Percentiles rank a stretch among this genome's conserved stretches.
Conservation (phyloP, 1,140 invertebrate species). For the Wasmannia auropunctata region DNA sequence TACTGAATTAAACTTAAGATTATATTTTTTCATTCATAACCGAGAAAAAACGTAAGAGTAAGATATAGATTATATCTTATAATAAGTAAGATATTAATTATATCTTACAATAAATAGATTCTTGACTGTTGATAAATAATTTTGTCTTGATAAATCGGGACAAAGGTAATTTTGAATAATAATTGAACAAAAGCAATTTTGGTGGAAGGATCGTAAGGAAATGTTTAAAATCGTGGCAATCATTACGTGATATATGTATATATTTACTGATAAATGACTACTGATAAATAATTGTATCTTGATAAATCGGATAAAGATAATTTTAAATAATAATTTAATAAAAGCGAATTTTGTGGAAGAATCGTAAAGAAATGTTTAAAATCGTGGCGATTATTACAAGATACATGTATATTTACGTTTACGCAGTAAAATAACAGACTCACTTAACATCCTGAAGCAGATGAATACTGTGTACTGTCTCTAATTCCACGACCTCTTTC, state of each 20-base stretch:
- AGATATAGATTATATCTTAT: neutral
- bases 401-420: neutral
- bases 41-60: neutral
- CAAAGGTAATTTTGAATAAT: neutral
- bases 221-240: neutral
- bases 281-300: neutral
- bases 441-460: constrained; percentile 87
- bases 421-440: constrained; percentile 75
- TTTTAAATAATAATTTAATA: neutral
- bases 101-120: neutral
- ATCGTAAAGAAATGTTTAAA: neutral
- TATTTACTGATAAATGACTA: too few relatives aligned
- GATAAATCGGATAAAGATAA: neutral
- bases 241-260: neutral
- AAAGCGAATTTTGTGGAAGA: neutral
- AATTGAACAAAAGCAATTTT: neutral
- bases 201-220: neutral
- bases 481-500: constrained; percentile 87
- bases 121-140: neutral
- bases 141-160: neutral
- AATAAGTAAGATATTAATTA: neutral
- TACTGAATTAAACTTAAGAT: neutral
- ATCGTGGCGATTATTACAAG: neutral
- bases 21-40: neutral
- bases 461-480: constrained; percentile 87